phyloP scores from a whole-genome alignment of 1,140 invertebrate genomes.

The Bicyclus anynana region DNA sequence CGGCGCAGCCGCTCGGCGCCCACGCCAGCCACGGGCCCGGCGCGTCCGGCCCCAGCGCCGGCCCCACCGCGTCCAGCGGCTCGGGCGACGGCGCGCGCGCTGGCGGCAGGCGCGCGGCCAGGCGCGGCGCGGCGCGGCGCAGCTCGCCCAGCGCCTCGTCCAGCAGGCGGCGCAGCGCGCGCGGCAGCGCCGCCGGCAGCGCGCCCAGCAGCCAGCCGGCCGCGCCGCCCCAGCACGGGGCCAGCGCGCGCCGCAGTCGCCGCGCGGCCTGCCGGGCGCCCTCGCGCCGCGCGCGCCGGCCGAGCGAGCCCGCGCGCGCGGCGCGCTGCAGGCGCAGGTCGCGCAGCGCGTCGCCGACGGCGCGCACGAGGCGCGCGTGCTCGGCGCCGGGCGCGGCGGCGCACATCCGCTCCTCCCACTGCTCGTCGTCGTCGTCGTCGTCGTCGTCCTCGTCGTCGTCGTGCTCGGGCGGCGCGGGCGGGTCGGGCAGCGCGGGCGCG shows the following conservation, averaged over 20 bases:
- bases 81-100: conserved; percentile 13
- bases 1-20: conserved; percentile 29
- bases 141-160: conserved; percentile 29
- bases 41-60: conserved; percentile 1
- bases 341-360: conserved; percentile 24
- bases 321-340: conserved; percentile 31
- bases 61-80: conserved; percentile 17
- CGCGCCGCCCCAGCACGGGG: conserved; percentile 39
- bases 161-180: conserved; percentile 23
- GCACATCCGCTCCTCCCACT: conserved; percentile 31
- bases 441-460: conserved; percentile 1
- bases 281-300: conserved; percentile 24
- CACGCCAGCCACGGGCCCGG: conserved; percentile 35
- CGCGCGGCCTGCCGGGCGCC: conserved; percentile 22
- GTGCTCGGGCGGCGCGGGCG: conserved; percentile 8
- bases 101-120: conserved; percentile 35
- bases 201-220: conserved; percentile 34
- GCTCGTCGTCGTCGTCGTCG: conserved; percentile 19
- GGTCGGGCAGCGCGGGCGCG: background rate
- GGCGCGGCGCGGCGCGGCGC: conserved; percentile 33
- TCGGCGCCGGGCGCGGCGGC: conserved; percentile 26
- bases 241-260: conserved; percentile 85
- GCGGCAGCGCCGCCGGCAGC: conserved; percentile 29
- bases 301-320: conserved; percentile 16
- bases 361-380: conserved; percentile 21